Evolutionary conservation across 64 coral and sea anemone genomes (phyloP), one percentile per base, ranked within the genome.

Genomic region (Dendrophyllia cribrosa): DNA sequence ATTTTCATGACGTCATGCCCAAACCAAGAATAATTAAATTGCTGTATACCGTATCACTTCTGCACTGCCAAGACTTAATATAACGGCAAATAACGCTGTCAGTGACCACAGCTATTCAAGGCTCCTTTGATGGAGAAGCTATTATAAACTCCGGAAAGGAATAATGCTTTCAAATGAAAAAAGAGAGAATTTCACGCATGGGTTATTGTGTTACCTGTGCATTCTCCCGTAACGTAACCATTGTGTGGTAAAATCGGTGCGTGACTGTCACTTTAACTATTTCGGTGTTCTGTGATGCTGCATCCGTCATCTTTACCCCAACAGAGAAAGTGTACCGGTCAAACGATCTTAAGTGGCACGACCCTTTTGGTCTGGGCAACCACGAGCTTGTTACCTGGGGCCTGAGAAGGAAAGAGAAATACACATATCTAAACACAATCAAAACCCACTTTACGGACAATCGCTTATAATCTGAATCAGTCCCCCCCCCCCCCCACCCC

Each of bases 241-340:
- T 93, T 0, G 56, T 47, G 2, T 93, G 17, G 48, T 96, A 93
- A 77, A 89, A 93, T 23, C 89, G 85, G 76, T 96, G 90, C 21
- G 68, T 75, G 5, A 93, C 86, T 2, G 90, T 79, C 12, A 96
- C 77, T 50, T 83, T 78, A 44, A 89, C 51, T 7, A 55, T 17
- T 13, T 86, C 34, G 14, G 66, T 79, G 19, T 46, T 48, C 12
- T 80, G 49, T 7, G 90, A 92, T n/a, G 19, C 51, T 3, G 48
- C 6, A 56, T 56, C 75, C 52, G 86, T 73, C 49, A 96, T 86
- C 20, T 82, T 70, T 11, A 96, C 50, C 48, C 95, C 86, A 86
- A 96, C 84, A 19, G 53, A 58, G 51, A 96, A 96, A 4, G 90
- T 96, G 72, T 96, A 96, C 53, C 91, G 93, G 70, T 96, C 90